phyloP scores from a whole-genome alignment of 2,888 invertebrate genomes.

The Zygaena filipendulae region DNA sequence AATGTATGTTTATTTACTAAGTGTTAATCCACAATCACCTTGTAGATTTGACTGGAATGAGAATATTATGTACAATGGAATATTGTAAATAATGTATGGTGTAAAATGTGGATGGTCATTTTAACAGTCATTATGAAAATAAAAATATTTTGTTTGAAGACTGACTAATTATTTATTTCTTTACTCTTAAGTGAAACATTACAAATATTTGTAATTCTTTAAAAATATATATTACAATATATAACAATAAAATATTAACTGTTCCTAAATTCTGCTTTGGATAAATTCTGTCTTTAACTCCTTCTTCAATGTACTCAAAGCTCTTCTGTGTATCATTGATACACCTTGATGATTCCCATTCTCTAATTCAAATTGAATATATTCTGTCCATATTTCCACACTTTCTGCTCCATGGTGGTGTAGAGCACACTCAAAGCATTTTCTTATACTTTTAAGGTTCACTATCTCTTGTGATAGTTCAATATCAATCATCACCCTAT shows the following conservation, averaged over 20 bases:
- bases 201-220: too few relatives aligned
- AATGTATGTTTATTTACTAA: conserved; percentile 56
- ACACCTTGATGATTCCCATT: conserved; percentile 68
- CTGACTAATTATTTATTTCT: too few relatives aligned
- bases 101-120: conserved; percentile 52
- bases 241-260: too few relatives aligned
- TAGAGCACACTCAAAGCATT: conserved; percentile 71
- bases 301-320: conserved; percentile 68
- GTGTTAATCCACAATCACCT: conserved; percentile 62
- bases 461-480: conserved; percentile 52
- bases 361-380: conserved; percentile 75
- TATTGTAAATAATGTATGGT: conserved; percentile 62
- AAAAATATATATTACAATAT: too few relatives aligned
- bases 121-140: conserved; percentile 56
- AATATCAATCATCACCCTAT: conserved; percentile 70
- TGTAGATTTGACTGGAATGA: conserved; percentile 42
- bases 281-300: conserved; percentile 64
- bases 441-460: conserved; percentile 61
- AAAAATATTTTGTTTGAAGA: conserved; percentile 58
- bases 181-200: too few relatives aligned
- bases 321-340: conserved; percentile 70
- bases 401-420: conserved; percentile 74
- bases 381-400: conserved; percentile 78
- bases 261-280: too few relatives aligned
- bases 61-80: conserved; percentile 47